A percentile compares a stretch with the other conserved stretches of the same genome.
phyloP scores from a whole-genome alignment of 2,113 vertebrate genomes.

The Daphoenositta chrysoptera region DNA sequence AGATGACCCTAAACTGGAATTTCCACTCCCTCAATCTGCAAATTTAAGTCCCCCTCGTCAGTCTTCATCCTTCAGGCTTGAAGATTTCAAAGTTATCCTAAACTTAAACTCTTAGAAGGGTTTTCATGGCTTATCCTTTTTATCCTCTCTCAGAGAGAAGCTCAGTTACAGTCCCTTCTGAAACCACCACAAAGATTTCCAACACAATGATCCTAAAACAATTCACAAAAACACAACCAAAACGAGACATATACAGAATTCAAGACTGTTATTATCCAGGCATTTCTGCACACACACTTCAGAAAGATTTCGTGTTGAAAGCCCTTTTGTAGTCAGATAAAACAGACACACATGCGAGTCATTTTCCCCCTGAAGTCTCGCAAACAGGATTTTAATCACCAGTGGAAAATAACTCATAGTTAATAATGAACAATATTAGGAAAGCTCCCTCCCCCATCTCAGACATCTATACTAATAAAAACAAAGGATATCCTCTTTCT shows the following conservation, averaged over 20 bases:
- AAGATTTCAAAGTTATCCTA: neutral
- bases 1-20: slow-evolving; percentile 31
- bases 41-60: neutral
- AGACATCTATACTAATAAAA: slow-evolving; percentile 57
- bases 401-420: slow-evolving; percentile 59
- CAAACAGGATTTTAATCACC: slow-evolving; percentile 48
- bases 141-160: neutral
- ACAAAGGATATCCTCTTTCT: slow-evolving; percentile 63
- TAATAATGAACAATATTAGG: slow-evolving; percentile 65
- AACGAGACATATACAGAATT: neutral
- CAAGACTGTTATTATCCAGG: neutral
- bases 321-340: slow-evolving; percentile 4
- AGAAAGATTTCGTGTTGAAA: neutral
- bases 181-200: neutral
- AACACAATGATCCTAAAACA: neutral
- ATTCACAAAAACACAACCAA: neutral
- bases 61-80: slow-evolving; percentile 1
- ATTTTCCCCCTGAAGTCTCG: neutral
- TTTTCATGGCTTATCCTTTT: neutral
- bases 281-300: neutral
- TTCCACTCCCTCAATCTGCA: slow-evolving; percentile 26
- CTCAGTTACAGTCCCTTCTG: neutral
- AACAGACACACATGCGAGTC: neutral
- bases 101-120: neutral
- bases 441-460: slow-evolving; percentile 45